phyloP scores from a whole-genome alignment of 2,888 invertebrate genomes.

The Fragum sueziense region DNA sequence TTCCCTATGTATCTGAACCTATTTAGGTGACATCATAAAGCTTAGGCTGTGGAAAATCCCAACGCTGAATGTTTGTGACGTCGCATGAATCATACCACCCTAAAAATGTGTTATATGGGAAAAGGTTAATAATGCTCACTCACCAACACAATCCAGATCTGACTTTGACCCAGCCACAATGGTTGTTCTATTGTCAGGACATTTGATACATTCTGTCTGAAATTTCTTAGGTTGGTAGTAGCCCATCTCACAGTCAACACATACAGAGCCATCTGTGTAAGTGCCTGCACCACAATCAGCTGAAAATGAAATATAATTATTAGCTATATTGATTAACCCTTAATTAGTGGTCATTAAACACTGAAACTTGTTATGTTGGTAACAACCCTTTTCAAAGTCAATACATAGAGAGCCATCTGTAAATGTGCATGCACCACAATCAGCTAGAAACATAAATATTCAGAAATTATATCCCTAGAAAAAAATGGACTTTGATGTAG shows the following conservation, averaged over 20 bases:
- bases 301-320: conserved; percentile 16
- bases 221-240: conserved; percentile 31
- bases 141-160: conserved; percentile 20
- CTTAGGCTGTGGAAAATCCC: no score
- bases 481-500: no score
- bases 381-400: conserved; percentile 16
- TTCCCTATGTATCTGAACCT: no score
- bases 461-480: no score
- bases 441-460: conserved; percentile 27
- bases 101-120: no score
- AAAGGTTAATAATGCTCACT: no score
- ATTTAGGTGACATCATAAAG: no score
- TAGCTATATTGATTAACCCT: no score
- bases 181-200: conserved; percentile 20
- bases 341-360: no score
- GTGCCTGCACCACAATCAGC: conserved; percentile 25
- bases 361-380: conserved; percentile 29
- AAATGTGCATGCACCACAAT: conserved; percentile 19
- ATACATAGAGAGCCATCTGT: conserved; percentile 20
- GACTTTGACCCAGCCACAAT: conserved; percentile 4
- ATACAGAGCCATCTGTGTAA: conserved; percentile 5
- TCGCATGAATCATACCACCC: no score
- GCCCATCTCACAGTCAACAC: conserved; percentile 22
- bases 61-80: no score
- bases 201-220: conserved; percentile 18